Conservation (phyloP, 2,797 vertebrate species). For the Hozukius guyotensis region DNA sequence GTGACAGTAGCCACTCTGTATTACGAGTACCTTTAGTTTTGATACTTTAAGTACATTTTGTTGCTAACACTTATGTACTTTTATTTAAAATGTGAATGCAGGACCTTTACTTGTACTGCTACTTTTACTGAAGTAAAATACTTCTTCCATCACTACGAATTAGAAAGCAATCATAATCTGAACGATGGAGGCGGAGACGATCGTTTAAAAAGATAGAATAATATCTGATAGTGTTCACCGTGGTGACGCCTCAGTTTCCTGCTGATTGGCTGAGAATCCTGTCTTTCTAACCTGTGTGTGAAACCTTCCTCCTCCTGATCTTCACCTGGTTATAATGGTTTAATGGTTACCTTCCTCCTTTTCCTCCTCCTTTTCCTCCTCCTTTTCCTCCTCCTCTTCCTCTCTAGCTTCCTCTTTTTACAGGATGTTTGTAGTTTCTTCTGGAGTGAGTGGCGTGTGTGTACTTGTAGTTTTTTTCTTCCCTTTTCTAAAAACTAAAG, state of each 20-base stretch:
- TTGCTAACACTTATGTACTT: background rate
- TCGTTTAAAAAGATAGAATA: background rate
- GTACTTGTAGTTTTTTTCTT: slow-evolving; percentile 67
- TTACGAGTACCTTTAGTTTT: too few relatives aligned
- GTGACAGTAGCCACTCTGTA: too few relatives aligned
- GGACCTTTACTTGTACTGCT: background rate
- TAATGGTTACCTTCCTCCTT: slow-evolving; percentile 8
- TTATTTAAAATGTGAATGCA: background rate
- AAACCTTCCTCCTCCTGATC: slow-evolving; percentile 41
- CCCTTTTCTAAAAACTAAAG: slow-evolving; percentile 64
- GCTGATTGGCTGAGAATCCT: slow-evolving; percentile 67
- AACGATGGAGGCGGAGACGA: background rate
- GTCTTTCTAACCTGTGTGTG: slow-evolving; percentile 44
- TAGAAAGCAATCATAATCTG: too few relatives aligned
- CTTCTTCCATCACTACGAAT: background rate
- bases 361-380: background rate
- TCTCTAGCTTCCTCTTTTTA: slow-evolving; percentile 73
- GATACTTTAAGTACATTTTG: background rate
- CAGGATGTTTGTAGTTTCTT: slow-evolving; percentile 72
- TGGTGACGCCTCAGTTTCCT: slow-evolving; percentile 38
- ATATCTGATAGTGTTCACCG: background rate
- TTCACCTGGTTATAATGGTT: slow-evolving; percentile 46
- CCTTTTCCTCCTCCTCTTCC: slow-evolving; percentile 11
- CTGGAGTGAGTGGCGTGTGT: slow-evolving; percentile 75
- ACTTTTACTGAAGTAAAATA: background rate